Evolutionary conservation across 2,113 vertebrate genomes (phyloP).

Genomic region (Rafetus swinhoei): DNA sequence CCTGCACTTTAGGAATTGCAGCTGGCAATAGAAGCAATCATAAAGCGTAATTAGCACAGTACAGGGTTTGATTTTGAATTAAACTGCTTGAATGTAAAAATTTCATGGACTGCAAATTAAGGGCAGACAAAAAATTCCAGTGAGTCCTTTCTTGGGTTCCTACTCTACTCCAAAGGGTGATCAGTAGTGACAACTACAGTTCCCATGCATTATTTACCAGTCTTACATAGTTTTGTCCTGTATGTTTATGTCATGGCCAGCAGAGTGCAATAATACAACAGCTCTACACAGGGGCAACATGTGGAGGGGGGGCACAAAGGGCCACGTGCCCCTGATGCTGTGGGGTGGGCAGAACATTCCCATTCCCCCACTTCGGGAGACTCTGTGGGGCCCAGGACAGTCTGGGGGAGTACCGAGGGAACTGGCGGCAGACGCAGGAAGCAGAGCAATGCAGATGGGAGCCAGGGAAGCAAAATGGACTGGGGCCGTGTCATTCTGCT

Average conservation of each 20-base stretch:
- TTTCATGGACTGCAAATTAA: constrained; percentile 10
- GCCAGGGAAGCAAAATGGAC: too few relatives aligned
- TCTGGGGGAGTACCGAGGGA: too few relatives aligned
- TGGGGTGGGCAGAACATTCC: too few relatives aligned
- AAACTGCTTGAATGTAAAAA: neutral
- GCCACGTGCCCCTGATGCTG: too few relatives aligned
- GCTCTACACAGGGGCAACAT: neutral
- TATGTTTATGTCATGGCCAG: neutral
- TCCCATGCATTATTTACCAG: constrained; percentile 35
- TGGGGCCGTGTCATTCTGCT: too few relatives aligned
- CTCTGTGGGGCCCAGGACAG: too few relatives aligned
- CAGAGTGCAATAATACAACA: constrained; percentile 19
- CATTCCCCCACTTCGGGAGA: too few relatives aligned
- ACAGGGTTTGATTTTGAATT: constrained; percentile 3
- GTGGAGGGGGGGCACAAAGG: too few relatives aligned
- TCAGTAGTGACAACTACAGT: constrained; percentile 28
- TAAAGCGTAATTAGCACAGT: neutral
- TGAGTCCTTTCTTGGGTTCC: constrained; percentile 32
- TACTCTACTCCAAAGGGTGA: neutral
- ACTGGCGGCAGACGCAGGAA: too few relatives aligned
- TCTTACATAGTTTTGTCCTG: constrained; percentile 28
- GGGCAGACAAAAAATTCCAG: neutral
- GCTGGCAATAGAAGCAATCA: neutral
- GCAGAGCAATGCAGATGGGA: too few relatives aligned
- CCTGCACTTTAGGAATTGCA: neutral